Evolutionary conservation across 1,140 invertebrate species (phyloP).

Genomic region (Drepana arcuata): DNA sequence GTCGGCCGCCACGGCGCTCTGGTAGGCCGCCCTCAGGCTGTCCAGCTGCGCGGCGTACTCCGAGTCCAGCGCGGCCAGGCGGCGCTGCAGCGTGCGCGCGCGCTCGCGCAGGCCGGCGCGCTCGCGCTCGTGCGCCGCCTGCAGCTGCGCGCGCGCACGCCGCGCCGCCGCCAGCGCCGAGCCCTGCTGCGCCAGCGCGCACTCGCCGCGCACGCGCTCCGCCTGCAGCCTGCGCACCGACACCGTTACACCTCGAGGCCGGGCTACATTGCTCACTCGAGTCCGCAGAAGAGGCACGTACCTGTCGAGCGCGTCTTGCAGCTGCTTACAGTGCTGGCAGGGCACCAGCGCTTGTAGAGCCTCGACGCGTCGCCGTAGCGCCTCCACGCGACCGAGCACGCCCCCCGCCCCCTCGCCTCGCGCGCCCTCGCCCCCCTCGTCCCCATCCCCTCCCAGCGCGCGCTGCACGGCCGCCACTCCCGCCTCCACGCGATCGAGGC

Average conservation of each 20-base stretch:
- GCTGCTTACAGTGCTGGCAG: conserved; percentile 74
- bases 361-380: conserved; percentile 56
- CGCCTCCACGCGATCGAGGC: conserved; percentile 61
- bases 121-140: conserved; percentile 61
- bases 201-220: conserved; percentile 46
- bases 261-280: not conserved
- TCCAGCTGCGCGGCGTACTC: conserved; percentile 86
- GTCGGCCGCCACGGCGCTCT: conserved; percentile 70
- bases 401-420: conserved; percentile 12
- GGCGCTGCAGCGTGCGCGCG: conserved; percentile 77
- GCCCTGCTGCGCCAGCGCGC: conserved; percentile 50
- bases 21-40: conserved; percentile 80
- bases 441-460: conserved; percentile 31
- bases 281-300: conserved; percentile 14
- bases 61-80: conserved; percentile 79
- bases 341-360: conserved; percentile 57
- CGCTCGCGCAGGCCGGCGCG: conserved; percentile 72
- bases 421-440: conserved; percentile 8
- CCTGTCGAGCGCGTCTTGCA: conserved; percentile 73
- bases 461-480: conserved; percentile 53
- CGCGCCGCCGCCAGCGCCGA: conserved; percentile 51
- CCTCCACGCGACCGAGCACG: conserved; percentile 45
- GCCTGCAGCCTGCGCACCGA: conserved; percentile 24
- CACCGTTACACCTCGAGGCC: not conserved
- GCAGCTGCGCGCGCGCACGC: conserved; percentile 45